These are phyloP conservation scores for Xestia xanthographa DNA, from an alignment of 2,888 invertebrate genomes.

Conservation along the genomic window DNA sequence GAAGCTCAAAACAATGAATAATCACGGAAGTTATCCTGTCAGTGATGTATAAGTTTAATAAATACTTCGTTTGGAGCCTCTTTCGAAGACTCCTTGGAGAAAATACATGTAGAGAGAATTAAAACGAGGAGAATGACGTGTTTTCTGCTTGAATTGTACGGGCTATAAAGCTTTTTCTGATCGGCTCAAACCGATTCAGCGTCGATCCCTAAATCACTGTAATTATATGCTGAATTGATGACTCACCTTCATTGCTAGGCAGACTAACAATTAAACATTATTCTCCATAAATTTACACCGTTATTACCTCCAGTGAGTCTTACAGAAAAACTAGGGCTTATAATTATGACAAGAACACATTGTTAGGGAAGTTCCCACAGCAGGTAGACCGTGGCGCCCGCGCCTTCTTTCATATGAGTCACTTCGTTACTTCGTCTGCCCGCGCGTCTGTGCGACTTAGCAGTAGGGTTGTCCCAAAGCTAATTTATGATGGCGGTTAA, in stretches of 20 bases:
- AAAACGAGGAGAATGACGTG: not conserved
- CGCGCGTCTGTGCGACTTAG: conserved; percentile 38
- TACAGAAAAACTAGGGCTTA: conserved; percentile 26
- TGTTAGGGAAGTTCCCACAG: conserved; percentile 57
- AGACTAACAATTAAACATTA: not conserved
- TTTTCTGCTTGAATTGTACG: no score
- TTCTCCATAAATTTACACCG: not conserved
- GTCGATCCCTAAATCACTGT: not conserved
- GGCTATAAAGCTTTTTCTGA: not conserved
- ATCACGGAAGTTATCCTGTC: no score
- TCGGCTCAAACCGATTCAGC: no score
- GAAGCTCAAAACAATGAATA: no score
- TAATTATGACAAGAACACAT: conserved; percentile 35
- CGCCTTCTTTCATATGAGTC: conserved; percentile 54
- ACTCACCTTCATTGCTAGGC: not conserved
- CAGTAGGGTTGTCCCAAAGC: conserved; percentile 40
- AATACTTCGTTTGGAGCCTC: not conserved
- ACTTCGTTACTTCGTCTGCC: conserved; percentile 54
- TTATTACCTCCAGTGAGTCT: conserved; percentile 24
- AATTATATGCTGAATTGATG: not conserved
- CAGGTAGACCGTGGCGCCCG: conserved; percentile 64
- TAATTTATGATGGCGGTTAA: not conserved
- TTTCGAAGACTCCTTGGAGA: not conserved
- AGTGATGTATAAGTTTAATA: no score
- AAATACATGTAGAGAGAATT: not conserved